Conservation (phyloP, 92 coral and sea anemone genomes). For the Zoanthus gigantus region DNA sequence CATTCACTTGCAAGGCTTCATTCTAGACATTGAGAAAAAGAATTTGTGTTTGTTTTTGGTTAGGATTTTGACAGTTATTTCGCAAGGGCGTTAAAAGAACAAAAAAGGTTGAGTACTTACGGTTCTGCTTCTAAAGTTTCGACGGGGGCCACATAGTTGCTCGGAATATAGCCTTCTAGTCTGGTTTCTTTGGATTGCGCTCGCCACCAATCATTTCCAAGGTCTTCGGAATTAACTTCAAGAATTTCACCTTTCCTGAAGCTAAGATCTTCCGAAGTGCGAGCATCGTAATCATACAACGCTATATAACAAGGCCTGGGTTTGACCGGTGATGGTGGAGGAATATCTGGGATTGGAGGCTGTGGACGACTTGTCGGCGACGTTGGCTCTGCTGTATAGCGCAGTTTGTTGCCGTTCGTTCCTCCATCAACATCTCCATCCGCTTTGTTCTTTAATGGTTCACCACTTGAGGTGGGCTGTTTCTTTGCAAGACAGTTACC, state of each 20-base stretch:
- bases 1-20: not conserved
- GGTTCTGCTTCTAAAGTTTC: conserved; percentile 95
- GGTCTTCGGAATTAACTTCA: conserved; percentile 85
- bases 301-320: conserved; percentile 78
- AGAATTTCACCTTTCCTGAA: conserved; percentile 94
- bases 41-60: conserved; percentile 16
- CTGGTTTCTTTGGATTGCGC: conserved; percentile 81
- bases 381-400: conserved; percentile 67
- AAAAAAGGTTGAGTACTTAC: conserved; percentile 67
- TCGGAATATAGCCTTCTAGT: conserved; percentile 90
- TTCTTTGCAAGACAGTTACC: conserved; percentile 88
- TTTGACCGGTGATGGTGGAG: conserved; percentile 65
- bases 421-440: conserved; percentile 18
- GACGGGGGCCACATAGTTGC: conserved; percentile 93
- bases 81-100: not conserved
- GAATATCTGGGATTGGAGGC: conserved; percentile 46
- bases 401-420: conserved; percentile 11
- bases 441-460: conserved; percentile 54
- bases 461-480: conserved; percentile 36
- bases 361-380: conserved; percentile 65
- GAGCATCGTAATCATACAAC: conserved; percentile 95
- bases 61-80: conserved; percentile 2
- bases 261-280: conserved; percentile 95
- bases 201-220: conserved; percentile 94
- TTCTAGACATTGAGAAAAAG: not conserved